Conservation (phyloP, 2,113 vertebrate genomes). For the Noturus placidus region DNA sequence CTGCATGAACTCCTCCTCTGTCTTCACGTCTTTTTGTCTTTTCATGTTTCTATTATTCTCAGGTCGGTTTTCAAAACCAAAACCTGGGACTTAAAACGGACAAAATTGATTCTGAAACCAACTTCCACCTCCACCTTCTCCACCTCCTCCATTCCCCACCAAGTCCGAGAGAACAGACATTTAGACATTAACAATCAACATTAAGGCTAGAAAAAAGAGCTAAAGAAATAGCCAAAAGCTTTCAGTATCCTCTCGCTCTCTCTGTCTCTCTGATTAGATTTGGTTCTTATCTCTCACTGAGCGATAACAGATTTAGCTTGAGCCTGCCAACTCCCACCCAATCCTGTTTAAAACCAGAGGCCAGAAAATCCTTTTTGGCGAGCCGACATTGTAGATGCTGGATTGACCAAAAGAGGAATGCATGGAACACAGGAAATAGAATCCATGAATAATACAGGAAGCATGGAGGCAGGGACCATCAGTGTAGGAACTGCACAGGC, state of each 20-base stretch:
- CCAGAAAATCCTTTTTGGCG: constrained; percentile 46
- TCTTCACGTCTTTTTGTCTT: neutral
- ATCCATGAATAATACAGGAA: constrained; percentile 9
- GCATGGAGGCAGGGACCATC: neutral
- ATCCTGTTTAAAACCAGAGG: constrained; percentile 40
- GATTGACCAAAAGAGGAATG: constrained; percentile 36
- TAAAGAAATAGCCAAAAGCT: constrained; percentile 24
- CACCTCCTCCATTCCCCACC: neutral
- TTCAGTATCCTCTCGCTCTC: neutral
- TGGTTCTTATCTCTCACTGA: constrained; percentile 49
- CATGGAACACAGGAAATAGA: constrained; percentile 11
- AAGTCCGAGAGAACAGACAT: neutral
- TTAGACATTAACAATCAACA: constrained; percentile 6
- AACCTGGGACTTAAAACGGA: neutral
- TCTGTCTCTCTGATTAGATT: constrained; percentile 43
- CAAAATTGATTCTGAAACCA: neutral
- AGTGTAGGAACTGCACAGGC: neutral
- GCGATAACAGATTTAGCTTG: constrained; percentile 50
- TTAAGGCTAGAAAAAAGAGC: constrained; percentile 12
- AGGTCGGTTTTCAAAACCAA: neutral
- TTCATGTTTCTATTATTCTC: constrained; percentile 2
- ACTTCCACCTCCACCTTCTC: constrained; percentile 8
- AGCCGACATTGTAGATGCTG: constrained; percentile 38
- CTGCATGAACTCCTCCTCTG: neutral
- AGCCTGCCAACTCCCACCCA: constrained; percentile 45